These are phyloP conservation scores for Ramphastos sulfuratus DNA, from an alignment of 2,113 vertebrate genomes.

Conservation along the genomic window DNA sequence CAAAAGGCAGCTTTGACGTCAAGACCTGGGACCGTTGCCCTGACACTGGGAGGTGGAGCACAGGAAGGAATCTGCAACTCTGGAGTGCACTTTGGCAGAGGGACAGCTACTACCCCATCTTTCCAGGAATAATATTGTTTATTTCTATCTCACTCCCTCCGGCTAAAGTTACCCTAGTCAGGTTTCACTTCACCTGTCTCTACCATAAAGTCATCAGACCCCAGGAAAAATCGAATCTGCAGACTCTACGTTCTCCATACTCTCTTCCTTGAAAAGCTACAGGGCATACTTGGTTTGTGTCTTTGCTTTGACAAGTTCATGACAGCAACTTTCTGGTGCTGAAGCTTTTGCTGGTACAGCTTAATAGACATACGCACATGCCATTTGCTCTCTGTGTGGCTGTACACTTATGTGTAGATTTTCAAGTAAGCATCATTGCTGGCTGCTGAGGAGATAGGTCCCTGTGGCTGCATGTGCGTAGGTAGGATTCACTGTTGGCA, in stretches of 20 bases:
- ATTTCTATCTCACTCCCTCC: slow-evolving; percentile 55
- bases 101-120: slow-evolving; percentile 57
- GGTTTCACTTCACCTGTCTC: slow-evolving; percentile 58
- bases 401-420: background rate
- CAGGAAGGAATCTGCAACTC: slow-evolving; percentile 34
- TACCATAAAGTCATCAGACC: background rate
- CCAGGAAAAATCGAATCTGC: background rate
- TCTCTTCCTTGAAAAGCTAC: background rate
- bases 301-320: background rate
- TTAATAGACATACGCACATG: background rate
- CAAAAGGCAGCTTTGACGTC: slow-evolving; percentile 62
- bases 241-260: background rate
- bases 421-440: accelerated
- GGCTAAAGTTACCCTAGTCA: slow-evolving; percentile 31
- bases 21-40: slow-evolving; percentile 43
- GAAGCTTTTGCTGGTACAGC: background rate
- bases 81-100: slow-evolving; percentile 51
- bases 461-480: no score
- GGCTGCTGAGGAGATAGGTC: background rate
- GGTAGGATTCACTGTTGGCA: background rate
- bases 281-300: background rate
- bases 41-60: slow-evolving; percentile 60
- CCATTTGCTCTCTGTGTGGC: background rate
- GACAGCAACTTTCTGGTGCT: background rate
- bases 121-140: slow-evolving; percentile 71